Conservation (phyloP, 2,113 vertebrate genomes). For the Orcinus orca region DNA sequence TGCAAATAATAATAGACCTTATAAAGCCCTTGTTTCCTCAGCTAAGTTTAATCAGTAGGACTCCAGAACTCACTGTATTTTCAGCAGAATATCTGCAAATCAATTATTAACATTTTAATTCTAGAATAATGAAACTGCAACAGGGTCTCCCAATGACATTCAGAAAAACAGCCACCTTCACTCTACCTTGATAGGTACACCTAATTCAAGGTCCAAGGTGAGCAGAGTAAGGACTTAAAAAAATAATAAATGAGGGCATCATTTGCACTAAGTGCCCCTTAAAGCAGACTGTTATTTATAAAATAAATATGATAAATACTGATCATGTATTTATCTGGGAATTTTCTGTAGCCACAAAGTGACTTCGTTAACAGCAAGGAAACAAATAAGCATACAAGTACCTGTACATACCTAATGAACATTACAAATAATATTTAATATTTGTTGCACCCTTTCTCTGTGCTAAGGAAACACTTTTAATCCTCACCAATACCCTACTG, state of each 20-base stretch:
- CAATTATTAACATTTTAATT: slow-evolving; percentile 17
- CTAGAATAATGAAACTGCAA: slow-evolving; percentile 28
- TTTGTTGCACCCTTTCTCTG: neutral
- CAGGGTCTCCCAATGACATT: neutral
- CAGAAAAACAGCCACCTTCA: neutral
- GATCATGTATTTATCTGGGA: neutral
- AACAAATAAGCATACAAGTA: neutral
- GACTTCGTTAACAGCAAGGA: slow-evolving; percentile 6
- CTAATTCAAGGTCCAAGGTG: slow-evolving; percentile 18
- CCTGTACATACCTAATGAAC: neutral
- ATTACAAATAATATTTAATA: neutral
- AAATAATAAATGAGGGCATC: neutral
- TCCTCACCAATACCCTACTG: neutral
- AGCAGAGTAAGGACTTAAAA: neutral
- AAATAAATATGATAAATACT: neutral
- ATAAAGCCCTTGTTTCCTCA: slow-evolving; percentile 14
- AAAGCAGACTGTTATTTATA: neutral
- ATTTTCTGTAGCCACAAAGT: slow-evolving; percentile 20
- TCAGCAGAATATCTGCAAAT: slow-evolving; percentile 25
- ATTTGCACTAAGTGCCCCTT: neutral
- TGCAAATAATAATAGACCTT: neutral
- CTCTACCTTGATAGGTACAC: neutral
- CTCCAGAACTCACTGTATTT: neutral
- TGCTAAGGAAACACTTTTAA: slow-evolving; percentile 1
- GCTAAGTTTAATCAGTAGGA: neutral